These are phyloP conservation scores for Neopipo cinnamomea DNA, from an alignment of 2,113 vertebrate species.

Conservation along the genomic window DNA sequence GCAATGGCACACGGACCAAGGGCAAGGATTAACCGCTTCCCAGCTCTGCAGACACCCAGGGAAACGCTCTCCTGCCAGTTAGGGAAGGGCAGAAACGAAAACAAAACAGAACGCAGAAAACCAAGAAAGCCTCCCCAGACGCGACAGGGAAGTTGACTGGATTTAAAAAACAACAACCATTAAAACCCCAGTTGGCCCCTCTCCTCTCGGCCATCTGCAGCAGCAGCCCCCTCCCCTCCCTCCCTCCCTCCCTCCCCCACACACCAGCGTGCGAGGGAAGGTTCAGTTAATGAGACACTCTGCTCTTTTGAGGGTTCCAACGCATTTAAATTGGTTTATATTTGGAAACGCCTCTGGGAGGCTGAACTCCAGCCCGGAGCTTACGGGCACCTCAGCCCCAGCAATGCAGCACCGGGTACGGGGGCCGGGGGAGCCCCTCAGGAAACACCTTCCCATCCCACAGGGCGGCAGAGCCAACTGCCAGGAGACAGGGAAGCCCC, in stretches of 20 bases:
- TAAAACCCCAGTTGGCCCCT: neutral
- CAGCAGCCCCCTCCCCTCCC: neutral
- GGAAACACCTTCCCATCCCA: neutral
- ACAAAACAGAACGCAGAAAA: neutral
- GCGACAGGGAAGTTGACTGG: neutral
- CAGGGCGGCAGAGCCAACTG: neutral
- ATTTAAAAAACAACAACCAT: neutral
- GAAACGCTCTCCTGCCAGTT: neutral
- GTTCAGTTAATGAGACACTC: neutral
- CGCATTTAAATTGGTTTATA: neutral
- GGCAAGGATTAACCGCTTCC: constrained; percentile 52
- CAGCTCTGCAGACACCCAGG: neutral
- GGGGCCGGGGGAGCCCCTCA: neutral
- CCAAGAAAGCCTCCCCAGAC: fast-evolving
- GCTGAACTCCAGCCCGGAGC: neutral
- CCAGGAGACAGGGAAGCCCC: neutral
- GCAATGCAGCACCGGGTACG: fast-evolving
- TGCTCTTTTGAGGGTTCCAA: neutral
- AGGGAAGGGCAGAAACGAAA: neutral
- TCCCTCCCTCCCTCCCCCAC: neutral
- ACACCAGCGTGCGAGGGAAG: neutral
- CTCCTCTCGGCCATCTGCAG: neutral
- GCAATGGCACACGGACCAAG: constrained; percentile 50
- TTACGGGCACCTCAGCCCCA: neutral
- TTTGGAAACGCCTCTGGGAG: neutral